phyloP scores from a whole-genome alignment of 2,797 vertebrate genomes.

The Tenualosa ilisha region DNA sequence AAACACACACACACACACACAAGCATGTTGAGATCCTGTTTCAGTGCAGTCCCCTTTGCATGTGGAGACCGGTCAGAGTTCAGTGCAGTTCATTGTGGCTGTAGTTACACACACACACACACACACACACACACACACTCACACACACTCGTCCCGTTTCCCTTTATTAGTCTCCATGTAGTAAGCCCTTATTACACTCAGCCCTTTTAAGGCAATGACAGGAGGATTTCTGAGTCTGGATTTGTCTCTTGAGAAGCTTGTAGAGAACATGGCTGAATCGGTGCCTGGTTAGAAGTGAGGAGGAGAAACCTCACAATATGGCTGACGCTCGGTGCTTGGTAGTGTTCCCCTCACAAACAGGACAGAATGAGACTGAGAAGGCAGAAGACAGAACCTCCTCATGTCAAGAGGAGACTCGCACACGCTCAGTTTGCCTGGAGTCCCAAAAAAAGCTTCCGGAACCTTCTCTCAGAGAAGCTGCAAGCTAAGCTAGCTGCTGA shows the following conservation, averaged over 20 bases:
- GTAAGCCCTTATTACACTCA: not conserved
- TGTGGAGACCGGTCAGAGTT: constrained; percentile 11
- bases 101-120: not conserved
- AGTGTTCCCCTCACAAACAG: not conserved
- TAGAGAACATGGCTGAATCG: not conserved
- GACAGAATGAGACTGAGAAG: not conserved
- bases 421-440: not conserved
- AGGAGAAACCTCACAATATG: not conserved
- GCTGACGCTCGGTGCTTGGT: not conserved
- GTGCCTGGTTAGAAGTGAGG: not conserved
- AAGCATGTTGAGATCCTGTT: constrained; percentile 9
- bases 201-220: not conserved
- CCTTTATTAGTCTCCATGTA: not conserved
- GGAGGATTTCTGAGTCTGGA: not conserved
- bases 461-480: constrained; percentile 4
- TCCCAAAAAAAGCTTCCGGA: not conserved
- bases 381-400: not conserved
- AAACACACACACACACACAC: not conserved
- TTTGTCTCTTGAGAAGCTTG: not conserved
- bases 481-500: not conserved
- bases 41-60: constrained; percentile 5
- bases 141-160: not conserved
- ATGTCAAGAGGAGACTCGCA: not conserved
- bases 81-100: constrained; percentile 8
- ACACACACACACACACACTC: not conserved